Evolutionary conservation across 2,113 vertebrate species (phyloP), one percentile per base, ranked within the genome.

Genomic region (Pandion haliaetus): DNA sequence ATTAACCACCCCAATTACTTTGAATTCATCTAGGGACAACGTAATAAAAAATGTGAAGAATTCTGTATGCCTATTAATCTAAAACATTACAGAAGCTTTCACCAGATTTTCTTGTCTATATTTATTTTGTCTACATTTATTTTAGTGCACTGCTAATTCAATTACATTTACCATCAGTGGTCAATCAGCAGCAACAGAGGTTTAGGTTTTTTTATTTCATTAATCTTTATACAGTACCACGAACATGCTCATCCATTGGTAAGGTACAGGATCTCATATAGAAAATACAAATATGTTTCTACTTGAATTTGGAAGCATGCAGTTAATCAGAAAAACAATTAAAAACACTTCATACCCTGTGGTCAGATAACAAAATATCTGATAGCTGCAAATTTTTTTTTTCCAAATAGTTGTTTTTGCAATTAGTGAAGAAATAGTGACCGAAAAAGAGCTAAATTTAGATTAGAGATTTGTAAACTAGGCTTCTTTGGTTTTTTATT

Each of bases 1-100:
- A 99, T 99, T 99, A 99, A 99, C 99, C 99, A 99, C 99, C 99
- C 99, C 99, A 99, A 99, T 99, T 99, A 99, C 99, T 99, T 99
- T 99, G 99, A 99, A 99, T 99, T 99, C 99, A 99, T 99, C 99
- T 99, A 99, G 99, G 99, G 99, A 98, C 97, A 97, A 98, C 98
- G 96, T 98, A 99, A 99, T 99, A 98, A 98, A 99, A 99, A 99
- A 99, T 97, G 98, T 95, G 98, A 98, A 98, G 99, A 99, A 99
- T 98, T 99, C 98, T 97, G 98, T 98, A 99, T 98, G 98, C 98
- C 95, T 98, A 98, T 98, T 98, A 98, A 99, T 98, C 98, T 98
- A 98, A 99, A 98, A 98, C 98, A 98, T 98, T 98, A 98, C 98
- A 98, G 98, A 98, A 98, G 98, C 98, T 98, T 98, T 98, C 96